These are phyloP conservation scores for Periophthalmodon schlosseri DNA, from an alignment of 2,113 vertebrate species.

Conservation along the genomic window DNA sequence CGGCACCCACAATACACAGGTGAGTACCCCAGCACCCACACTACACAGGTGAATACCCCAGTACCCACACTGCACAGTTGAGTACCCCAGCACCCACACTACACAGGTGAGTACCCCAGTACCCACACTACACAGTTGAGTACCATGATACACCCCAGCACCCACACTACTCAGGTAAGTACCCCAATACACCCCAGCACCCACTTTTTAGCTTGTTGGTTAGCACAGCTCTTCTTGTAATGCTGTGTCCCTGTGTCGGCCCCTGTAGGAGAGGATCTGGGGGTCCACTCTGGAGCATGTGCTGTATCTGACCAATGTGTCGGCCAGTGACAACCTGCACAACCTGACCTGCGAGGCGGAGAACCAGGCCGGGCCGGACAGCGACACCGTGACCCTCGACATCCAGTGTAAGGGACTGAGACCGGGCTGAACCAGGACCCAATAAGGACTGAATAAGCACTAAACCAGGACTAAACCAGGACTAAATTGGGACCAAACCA, in stretches of 20 bases:
- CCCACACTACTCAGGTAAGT: slow-evolving; percentile 60
- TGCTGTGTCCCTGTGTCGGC: neutral
- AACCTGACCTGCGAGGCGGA: slow-evolving; percentile 80
- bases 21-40: no score
- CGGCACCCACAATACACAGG: neutral
- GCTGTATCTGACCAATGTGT: slow-evolving; percentile 70
- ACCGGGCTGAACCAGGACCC: neutral
- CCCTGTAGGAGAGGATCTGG: slow-evolving; percentile 57
- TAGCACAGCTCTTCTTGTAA: neutral
- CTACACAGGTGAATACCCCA: no score
- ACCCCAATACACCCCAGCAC: no score
- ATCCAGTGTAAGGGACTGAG: slow-evolving; percentile 80
- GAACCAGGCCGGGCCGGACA: slow-evolving; percentile 77
- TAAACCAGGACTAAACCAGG: neutral
- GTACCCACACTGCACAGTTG: no score
- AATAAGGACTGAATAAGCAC: no score
- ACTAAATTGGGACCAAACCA: neutral
- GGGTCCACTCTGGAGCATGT: slow-evolving; percentile 64
- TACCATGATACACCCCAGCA: no score
- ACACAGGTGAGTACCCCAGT: slow-evolving; percentile 71
- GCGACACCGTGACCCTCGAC: slow-evolving; percentile 75
- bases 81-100: no score
- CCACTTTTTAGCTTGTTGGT: no score
- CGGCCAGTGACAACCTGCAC: slow-evolving; percentile 75
- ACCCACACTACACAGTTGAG: slow-evolving; percentile 62